Percentiles rank a stretch among this genome's conserved stretches.
Conservation (phyloP, 92 coral and sea anemone species). For the Parazoanthus darwini region DNA sequence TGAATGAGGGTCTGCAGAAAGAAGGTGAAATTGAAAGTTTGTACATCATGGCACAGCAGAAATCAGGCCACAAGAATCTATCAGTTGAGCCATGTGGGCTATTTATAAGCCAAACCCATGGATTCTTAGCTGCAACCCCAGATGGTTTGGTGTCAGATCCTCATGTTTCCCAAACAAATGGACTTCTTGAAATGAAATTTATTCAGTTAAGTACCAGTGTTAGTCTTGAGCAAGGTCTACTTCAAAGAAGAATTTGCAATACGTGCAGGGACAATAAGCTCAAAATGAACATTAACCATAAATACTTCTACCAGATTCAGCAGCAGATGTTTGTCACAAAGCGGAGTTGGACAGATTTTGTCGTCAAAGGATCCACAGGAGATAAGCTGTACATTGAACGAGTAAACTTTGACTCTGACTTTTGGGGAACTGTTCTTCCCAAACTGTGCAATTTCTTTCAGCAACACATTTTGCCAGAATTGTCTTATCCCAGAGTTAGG, state of each 20-base stretch:
- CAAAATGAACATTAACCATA: slow-evolving; percentile 33
- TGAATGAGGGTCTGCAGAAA: slow-evolving; percentile 36
- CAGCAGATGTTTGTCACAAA: slow-evolving; percentile 52
- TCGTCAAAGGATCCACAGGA: slow-evolving; percentile 26
- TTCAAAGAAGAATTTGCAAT: slow-evolving; percentile 40
- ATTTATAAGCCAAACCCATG: slow-evolving; percentile 18
- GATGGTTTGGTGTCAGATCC: slow-evolving; percentile 45
- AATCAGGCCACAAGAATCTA: slow-evolving; percentile 25
- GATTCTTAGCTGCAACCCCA: slow-evolving; percentile 45
- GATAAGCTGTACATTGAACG: slow-evolving; percentile 6
- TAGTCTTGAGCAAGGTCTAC: slow-evolving; percentile 33
- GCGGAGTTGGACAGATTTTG: slow-evolving; percentile 37
- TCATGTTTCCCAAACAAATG: slow-evolving; percentile 29
- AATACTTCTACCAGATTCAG: slow-evolving; percentile 46
- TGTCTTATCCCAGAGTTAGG: slow-evolving; percentile 48
- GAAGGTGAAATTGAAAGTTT: slow-evolving; percentile 32
- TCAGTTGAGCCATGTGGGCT: slow-evolving; percentile 28
- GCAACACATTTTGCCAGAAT: slow-evolving; percentile 41
- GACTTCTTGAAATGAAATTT: slow-evolving; percentile 47
- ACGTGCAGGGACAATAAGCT: not conserved
- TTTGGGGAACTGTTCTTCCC: slow-evolving; percentile 39
- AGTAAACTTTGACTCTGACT: not conserved
- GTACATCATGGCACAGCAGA: slow-evolving; percentile 14
- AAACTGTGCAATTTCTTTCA: slow-evolving; percentile 43
- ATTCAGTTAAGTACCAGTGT: slow-evolving; percentile 44